Base-by-base conservation (phyloP, 2,113 vertebrate genomes). In the Serinus canaria region DNA sequence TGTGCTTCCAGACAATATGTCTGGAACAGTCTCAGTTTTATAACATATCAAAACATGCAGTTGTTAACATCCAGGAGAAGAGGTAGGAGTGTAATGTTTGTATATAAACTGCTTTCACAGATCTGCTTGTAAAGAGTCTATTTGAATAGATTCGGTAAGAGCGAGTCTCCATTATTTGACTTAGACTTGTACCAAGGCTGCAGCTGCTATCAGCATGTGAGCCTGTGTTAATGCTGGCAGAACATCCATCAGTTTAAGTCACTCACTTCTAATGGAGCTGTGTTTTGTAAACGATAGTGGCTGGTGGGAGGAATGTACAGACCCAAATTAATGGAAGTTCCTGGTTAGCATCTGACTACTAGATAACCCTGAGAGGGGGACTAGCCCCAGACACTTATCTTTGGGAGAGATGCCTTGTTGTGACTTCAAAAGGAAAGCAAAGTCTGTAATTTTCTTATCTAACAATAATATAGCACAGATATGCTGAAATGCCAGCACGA, bases 391-490 rank as follows among this genome's bases (percentile, higher is more conserved):
- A 63, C 21, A 3, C n/a, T 86, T 94, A 82, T 82, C 86, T 89
- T 37, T 77, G 55, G 0, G 6, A 87, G 68, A 35, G 73, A 30
- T 69, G 69, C 55, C 73, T 78, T 69, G 22, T 74, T 70, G 60
- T 72, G 69, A 81, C 91, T 95, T 97, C 77, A 91, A 44, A 95
- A 91, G 80, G 39, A 63, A 93, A 89, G 53, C 5, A 2, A 79
- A 66, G 63, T 28, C 68, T 89, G 30, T 70, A 39, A 82, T 83
- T 90, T 80, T 70, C 79, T 96, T 91, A 95, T 90, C 90, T 93
- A 72, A 88, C 56, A 78, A 63, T 52, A 93, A 67, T 67, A 86
- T 43, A 77, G 68, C 30, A 16, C 2, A 16, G 41, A 88, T 74
- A 52, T 13, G 33, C 72, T 84, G 95, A 89, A 90, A 94, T 94